phyloP scores from a whole-genome alignment of 2,113 vertebrate species.

The Cynoglossus semilaevis region DNA sequence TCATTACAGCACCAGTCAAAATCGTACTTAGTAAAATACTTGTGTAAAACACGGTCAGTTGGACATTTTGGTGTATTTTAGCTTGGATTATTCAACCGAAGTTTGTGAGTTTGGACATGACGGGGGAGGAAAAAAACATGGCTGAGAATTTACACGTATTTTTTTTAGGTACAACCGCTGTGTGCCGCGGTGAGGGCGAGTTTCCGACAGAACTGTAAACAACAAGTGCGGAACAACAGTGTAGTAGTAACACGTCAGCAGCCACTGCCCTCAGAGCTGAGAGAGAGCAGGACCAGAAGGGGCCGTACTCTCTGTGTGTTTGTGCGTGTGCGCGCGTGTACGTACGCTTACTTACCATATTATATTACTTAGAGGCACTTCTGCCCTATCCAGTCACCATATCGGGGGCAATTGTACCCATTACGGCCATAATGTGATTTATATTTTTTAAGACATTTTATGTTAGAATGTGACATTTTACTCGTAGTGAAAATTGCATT shows the following conservation, averaged over 20 bases:
- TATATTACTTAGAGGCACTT: too few relatives aligned
- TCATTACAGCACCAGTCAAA: conserved; percentile 1
- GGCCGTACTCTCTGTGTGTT: conserved; percentile 41
- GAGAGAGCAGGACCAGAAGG: conserved; percentile 54
- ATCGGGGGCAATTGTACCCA: too few relatives aligned
- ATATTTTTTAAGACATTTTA: too few relatives aligned
- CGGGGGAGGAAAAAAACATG: background rate
- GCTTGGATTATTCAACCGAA: too few relatives aligned
- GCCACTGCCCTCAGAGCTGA: conserved; percentile 56
- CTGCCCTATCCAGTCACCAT: too few relatives aligned
- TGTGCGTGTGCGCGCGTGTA: background rate
- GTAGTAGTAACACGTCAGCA: conserved; percentile 82
- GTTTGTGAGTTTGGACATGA: too few relatives aligned
- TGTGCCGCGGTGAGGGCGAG: conserved; percentile 33
- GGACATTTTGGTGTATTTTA: too few relatives aligned
- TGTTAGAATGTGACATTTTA: too few relatives aligned
- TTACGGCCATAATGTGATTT: too few relatives aligned
- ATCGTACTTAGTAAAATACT: background rate
- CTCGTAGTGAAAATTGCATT: too few relatives aligned
- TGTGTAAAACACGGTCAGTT: too few relatives aligned
- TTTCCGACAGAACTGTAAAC: conserved; percentile 71
- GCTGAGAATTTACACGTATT: conserved; percentile 1
- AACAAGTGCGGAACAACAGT: conserved; percentile 74
- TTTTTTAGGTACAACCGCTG: conserved; percentile 31
- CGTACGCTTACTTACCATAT: too few relatives aligned